These are phyloP conservation scores for Salvelinus namaycush DNA, from an alignment of 2,113 vertebrate species.

Conservation along the genomic window DNA sequence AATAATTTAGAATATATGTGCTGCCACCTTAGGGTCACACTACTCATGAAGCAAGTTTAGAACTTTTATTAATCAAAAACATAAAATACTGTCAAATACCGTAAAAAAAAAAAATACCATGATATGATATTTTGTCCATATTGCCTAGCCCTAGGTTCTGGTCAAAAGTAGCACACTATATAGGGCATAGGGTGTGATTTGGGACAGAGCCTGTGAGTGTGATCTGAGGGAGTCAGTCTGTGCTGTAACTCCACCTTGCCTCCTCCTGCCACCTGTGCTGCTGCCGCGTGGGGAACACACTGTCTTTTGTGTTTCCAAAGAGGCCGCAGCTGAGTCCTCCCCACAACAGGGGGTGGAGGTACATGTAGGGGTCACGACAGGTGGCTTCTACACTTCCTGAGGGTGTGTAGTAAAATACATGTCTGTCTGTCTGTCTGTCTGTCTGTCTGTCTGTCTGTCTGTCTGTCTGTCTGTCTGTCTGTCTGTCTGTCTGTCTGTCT, in stretches of 20 bases:
- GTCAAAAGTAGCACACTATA: background rate
- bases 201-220: background rate
- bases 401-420: conserved; percentile 26
- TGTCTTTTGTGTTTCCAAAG: conserved; percentile 62
- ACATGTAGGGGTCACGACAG: conserved; percentile 57
- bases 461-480: too few species aligned
- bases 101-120: too few species aligned
- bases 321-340: conserved; percentile 54
- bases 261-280: conserved; percentile 60
- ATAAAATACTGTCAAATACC: too few species aligned
- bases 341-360: conserved; percentile 58
- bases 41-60: too few species aligned
- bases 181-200: too few species aligned
- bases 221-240: conserved; percentile 19
- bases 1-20: too few species aligned
- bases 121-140: too few species aligned
- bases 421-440: background rate
- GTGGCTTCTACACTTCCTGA: conserved; percentile 47
- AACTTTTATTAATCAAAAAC: too few species aligned
- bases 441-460: background rate
- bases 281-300: conserved; percentile 64
- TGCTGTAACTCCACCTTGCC: conserved; percentile 63
- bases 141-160: too few species aligned
- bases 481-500: too few species aligned
- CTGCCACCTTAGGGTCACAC: too few species aligned